These are phyloP conservation scores for Herminia tarsipennalis DNA, from an alignment of 2,888 invertebrate species.

Conservation along the genomic window DNA sequence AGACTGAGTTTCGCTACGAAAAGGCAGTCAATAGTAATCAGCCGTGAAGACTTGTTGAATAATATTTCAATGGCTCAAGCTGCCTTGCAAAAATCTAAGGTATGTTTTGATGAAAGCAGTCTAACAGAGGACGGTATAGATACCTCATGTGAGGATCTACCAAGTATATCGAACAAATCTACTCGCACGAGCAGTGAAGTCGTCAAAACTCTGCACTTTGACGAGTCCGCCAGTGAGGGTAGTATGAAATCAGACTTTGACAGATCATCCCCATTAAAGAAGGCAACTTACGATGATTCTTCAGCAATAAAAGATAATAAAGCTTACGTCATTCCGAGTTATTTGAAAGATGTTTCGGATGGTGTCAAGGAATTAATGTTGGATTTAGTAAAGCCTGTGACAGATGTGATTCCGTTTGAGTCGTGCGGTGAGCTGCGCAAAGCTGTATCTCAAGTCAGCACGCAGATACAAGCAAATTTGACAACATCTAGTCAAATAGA, in stretches of 20 bases:
- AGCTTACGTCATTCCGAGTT: slow-evolving; percentile 67
- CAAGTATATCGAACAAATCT: slow-evolving; percentile 30
- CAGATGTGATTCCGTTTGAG: slow-evolving; percentile 57
- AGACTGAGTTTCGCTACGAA: slow-evolving; percentile 51
- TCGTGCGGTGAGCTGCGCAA: slow-evolving; percentile 14
- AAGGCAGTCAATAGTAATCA: slow-evolving; percentile 58
- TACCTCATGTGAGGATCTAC: slow-evolving; percentile 14
- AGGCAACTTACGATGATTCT: slow-evolving; percentile 63
- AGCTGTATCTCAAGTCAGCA: slow-evolving; percentile 55
- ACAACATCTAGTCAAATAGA: slow-evolving; percentile 72
- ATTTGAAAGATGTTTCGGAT: slow-evolving; percentile 63
- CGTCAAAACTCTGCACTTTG: slow-evolving; percentile 71
- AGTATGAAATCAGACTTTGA: slow-evolving; percentile 35
- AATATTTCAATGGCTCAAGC: slow-evolving; percentile 71
- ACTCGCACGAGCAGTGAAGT: slow-evolving; percentile 61
- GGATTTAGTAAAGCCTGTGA: slow-evolving; percentile 71
- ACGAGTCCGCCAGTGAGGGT: slow-evolving; percentile 56
- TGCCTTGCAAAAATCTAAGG: slow-evolving; percentile 55
- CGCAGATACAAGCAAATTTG: slow-evolving; percentile 68
- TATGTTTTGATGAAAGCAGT: slow-evolving; percentile 53
- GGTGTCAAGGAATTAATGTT: slow-evolving; percentile 70
- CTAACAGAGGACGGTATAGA: slow-evolving; percentile 47
- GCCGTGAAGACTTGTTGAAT: slow-evolving; percentile 62
- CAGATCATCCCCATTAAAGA: slow-evolving; percentile 57
- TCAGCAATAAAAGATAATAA: slow-evolving; percentile 54